A percentile compares a stretch with the other conserved stretches of the same genome.
Evolutionary conservation across 2,113 vertebrate genomes (phyloP).

Genomic region (Vulpes ferrilata): DNA sequence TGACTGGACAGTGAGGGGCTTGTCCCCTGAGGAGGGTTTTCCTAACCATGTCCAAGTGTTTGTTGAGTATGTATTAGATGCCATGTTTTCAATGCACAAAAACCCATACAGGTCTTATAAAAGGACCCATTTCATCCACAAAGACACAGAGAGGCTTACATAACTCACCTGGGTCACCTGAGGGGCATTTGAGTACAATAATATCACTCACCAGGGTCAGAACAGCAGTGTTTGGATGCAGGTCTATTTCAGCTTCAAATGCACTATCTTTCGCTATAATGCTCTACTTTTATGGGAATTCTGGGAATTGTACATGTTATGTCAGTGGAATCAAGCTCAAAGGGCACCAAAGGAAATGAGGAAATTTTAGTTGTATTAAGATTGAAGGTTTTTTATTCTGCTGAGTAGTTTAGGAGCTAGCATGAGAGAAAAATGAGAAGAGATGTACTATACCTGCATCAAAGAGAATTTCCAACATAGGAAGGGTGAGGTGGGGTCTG

Average conservation of each 20-base stretch:
- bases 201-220: not conserved
- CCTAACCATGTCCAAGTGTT: not conserved
- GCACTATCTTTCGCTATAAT: accelerated
- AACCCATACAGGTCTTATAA: not conserved
- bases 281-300: not conserved
- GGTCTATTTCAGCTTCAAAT: not conserved
- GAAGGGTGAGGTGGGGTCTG: not conserved
- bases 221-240: no score
- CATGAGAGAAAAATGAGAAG: not conserved
- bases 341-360: not conserved
- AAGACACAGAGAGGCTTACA: not conserved
- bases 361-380: not conserved
- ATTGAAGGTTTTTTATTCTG: not conserved
- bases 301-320: no score
- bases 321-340: not conserved
- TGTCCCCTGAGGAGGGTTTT: no score
- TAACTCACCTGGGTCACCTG: not conserved
- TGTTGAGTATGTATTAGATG: not conserved
- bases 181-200: not conserved
- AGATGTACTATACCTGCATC: no score
- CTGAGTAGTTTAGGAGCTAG: not conserved
- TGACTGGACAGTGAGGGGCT: not conserved
- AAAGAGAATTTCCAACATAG: not conserved
- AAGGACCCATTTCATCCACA: not conserved
- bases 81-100: not conserved